Evolutionary conservation across 2,797 vertebrate species (phyloP).

Genomic region (Fistularia tabacaria): DNA sequence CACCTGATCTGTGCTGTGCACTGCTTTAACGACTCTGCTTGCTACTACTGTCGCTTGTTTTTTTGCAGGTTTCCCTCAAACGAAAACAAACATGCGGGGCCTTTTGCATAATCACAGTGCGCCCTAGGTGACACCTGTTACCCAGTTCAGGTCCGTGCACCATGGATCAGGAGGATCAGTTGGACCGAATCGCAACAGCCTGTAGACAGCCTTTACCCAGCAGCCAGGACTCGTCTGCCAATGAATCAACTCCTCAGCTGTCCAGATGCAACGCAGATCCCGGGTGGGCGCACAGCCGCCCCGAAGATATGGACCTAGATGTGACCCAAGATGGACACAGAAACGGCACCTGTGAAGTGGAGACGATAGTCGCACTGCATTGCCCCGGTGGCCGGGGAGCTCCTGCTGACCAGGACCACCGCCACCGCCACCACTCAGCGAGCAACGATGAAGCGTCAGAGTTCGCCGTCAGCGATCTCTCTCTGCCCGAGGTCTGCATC

Average conservation of each 20-base stretch:
- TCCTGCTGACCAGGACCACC: constrained; percentile 21
- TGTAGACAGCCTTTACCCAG: constrained; percentile 26
- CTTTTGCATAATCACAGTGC: constrained; percentile 30
- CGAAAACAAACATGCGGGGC: background rate
- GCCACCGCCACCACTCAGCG: constrained; percentile 29
- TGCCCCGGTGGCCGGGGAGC: constrained; percentile 29
- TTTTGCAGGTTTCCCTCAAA: constrained; percentile 3
- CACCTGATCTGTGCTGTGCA: too few species aligned
- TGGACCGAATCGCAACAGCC: constrained; percentile 41
- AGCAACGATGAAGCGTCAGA: constrained; percentile 56
- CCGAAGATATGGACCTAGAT: constrained; percentile 27
- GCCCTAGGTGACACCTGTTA: constrained; percentile 36
- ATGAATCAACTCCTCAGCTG: constrained; percentile 14
- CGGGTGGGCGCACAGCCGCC: constrained; percentile 36
- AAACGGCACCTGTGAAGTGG: constrained; percentile 54
- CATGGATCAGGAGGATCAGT: constrained; percentile 46
- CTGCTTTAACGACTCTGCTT: background rate
- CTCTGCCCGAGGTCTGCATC: constrained; percentile 68
- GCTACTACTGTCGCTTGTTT: background rate
- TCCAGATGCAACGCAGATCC: constrained; percentile 16
- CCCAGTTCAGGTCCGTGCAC: constrained; percentile 33
- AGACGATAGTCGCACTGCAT: constrained; percentile 39
- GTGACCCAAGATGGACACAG: constrained; percentile 40
- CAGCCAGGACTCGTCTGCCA: constrained; percentile 6
- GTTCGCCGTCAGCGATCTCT: constrained; percentile 65